A percentile compares a stretch with the other conserved stretches of the same genome.
Evolutionary conservation across 2,113 vertebrate species (phyloP).

Genomic region (Hypanus sabinus): DNA sequence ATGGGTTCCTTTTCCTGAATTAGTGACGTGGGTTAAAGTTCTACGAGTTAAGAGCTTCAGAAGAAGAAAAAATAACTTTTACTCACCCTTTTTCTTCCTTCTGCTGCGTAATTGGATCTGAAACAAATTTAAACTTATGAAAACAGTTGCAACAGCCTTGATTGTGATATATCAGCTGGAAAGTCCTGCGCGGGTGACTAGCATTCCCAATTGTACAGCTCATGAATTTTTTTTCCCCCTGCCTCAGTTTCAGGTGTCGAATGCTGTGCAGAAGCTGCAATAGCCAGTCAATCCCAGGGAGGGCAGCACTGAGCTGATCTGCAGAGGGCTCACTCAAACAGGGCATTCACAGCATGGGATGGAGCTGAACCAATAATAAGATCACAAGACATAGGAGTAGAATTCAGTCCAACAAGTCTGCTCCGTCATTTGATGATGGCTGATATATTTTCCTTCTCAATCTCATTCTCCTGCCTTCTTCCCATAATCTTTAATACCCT

Average conservation of each 20-base stretch:
- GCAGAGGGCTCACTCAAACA: too few species aligned
- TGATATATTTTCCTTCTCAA: too few species aligned
- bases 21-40: not conserved
- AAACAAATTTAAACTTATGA: not conserved
- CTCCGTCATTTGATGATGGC: too few species aligned
- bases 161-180: not conserved
- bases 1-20: not conserved
- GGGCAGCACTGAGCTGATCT: too few species aligned
- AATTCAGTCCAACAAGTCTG: too few species aligned
- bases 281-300: not conserved
- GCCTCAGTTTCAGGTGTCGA: not conserved
- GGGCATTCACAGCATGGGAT: not conserved
- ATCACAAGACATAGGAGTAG: too few species aligned
- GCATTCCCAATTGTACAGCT: not conserved
- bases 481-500: too few species aligned
- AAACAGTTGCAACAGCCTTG: not conserved
- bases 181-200: not conserved
- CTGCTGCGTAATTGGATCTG: constrained; percentile 19
- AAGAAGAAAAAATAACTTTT: not conserved
- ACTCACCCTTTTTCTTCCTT: constrained; percentile 30
- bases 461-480: too few species aligned
- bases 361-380: not conserved
- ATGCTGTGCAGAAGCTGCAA: not conserved
- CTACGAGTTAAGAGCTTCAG: not conserved
- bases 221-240: too few species aligned